Conservation (phyloP, 2,113 vertebrate genomes). For the Marcusenius ussheri region DNA sequence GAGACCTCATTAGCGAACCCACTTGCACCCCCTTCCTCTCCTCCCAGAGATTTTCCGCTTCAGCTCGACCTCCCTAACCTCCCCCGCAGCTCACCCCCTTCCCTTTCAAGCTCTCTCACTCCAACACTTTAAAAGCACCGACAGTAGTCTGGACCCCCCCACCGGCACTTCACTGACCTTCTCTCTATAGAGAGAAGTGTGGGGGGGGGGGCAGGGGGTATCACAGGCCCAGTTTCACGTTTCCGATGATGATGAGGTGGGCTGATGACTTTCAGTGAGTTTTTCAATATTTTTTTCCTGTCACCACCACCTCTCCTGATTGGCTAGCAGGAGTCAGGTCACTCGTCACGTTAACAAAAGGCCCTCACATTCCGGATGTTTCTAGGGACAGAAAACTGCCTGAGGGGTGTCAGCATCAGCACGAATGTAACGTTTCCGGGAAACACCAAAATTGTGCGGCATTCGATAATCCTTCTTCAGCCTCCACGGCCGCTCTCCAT, state of each 20-base stretch:
- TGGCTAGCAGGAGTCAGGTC: neutral
- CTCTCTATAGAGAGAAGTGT: neutral
- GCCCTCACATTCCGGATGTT: neutral
- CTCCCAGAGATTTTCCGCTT: slow-evolving; percentile 23
- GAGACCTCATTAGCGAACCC: slow-evolving; percentile 46
- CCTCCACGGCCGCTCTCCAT: neutral
- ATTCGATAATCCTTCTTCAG: neutral
- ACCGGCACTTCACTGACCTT: slow-evolving; percentile 33
- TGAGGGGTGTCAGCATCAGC: neutral
- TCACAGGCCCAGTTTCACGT: slow-evolving; percentile 25
- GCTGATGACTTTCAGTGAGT: neutral
- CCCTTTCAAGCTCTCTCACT: slow-evolving; percentile 25
- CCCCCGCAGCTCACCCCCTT: slow-evolving; percentile 20
- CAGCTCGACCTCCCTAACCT: slow-evolving; percentile 28
- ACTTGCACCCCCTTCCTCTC: slow-evolving; percentile 34
- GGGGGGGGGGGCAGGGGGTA: slow-evolving; percentile 27
- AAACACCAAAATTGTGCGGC: neutral
- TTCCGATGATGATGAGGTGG: slow-evolving; percentile 16
- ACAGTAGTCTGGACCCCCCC: slow-evolving; percentile 18
- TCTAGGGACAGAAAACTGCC: neutral
- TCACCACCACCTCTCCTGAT: neutral
- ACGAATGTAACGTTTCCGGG: neutral
- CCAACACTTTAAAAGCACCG: slow-evolving; percentile 10
- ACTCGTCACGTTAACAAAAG: neutral
- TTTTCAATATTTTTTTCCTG: neutral